Evolutionary conservation across 2,888 invertebrate species (phyloP).

Genomic region (Platycheirus albimanus): DNA sequence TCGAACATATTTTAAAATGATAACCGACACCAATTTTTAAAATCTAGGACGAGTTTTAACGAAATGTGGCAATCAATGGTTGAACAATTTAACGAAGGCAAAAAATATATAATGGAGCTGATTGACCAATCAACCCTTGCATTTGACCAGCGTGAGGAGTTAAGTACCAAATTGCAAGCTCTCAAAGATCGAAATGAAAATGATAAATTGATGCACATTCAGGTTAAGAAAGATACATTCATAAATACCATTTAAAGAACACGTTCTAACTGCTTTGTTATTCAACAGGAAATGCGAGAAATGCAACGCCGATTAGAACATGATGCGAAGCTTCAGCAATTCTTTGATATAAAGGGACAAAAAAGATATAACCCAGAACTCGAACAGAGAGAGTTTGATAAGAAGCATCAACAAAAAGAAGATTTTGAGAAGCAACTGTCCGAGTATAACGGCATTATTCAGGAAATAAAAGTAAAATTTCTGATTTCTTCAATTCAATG

Average conservation of each 20-base stretch:
- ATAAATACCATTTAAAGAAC: no score
- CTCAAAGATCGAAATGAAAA: conserved; percentile 90
- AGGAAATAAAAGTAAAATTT: conserved; percentile 88
- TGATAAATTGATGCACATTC: conserved; percentile 87
- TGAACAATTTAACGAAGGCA: conserved; percentile 89
- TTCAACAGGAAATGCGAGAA: conserved; percentile 90
- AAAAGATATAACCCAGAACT: conserved; percentile 89
- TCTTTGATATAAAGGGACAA: conserved; percentile 92
- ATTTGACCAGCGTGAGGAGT: conserved; percentile 93
- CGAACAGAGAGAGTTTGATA: conserved; percentile 89
- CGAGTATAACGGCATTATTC: conserved; percentile 89
- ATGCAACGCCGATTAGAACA: conserved; percentile 93
- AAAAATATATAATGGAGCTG: conserved; percentile 91
- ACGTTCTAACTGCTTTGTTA: not conserved
- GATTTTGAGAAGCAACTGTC: conserved; percentile 88
- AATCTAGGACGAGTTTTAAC: conserved; percentile 89
- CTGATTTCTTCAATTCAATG: no score
- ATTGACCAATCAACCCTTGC: conserved; percentile 94
- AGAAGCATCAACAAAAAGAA: conserved; percentile 87
- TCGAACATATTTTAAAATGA: conserved; percentile 3
- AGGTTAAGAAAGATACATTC: conserved; percentile 79
- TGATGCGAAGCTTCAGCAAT: conserved; percentile 92
- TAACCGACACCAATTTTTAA: not conserved
- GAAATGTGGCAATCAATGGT: conserved; percentile 90
- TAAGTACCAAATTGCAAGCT: conserved; percentile 90